Conservation (phyloP, 2,888 invertebrate species). For the Eristalinus aeneus region DNA sequence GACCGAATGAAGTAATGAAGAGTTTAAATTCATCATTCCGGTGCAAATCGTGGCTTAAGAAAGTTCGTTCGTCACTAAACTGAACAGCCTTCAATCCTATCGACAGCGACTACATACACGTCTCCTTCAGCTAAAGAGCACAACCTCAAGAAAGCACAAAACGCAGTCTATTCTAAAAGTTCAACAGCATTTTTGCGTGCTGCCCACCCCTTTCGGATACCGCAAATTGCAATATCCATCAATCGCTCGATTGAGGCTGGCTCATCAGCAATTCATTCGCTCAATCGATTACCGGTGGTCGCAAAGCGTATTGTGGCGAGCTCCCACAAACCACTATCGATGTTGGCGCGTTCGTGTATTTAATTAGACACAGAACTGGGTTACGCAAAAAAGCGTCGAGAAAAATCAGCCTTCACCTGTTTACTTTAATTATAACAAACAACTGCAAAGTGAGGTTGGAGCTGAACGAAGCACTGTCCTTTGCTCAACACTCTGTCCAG, state of each 20-base stretch:
- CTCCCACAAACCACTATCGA: neutral
- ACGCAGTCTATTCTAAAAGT: neutral
- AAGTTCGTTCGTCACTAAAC: too few relatives aligned
- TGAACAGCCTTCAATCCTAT: neutral
- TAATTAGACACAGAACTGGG: slow-evolving; percentile 33
- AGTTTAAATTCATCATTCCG: too few relatives aligned
- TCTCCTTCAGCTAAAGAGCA: neutral
- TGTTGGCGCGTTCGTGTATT: slow-evolving; percentile 13
- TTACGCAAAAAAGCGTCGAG: neutral
- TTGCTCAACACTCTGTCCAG: neutral
- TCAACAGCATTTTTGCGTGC: slow-evolving; percentile 19
- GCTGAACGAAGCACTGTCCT: neutral
- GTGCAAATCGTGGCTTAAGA: too few relatives aligned
- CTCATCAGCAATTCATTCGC: slow-evolving; percentile 10
- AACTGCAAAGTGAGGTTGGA: neutral
- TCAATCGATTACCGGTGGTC: slow-evolving; percentile 14
- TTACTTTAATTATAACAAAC: slow-evolving; percentile 21
- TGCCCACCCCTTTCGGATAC: slow-evolving; percentile 25
- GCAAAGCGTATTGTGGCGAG: neutral
- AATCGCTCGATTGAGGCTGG: slow-evolving; percentile 19
- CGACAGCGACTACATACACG: neutral
- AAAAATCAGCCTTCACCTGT: slow-evolving; percentile 44
- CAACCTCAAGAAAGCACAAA: neutral
- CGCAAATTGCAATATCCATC: slow-evolving; percentile 47
- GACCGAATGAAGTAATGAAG: too few relatives aligned